Conservation (phyloP, 2,888 invertebrate genomes). For the Macropis europaea region DNA sequence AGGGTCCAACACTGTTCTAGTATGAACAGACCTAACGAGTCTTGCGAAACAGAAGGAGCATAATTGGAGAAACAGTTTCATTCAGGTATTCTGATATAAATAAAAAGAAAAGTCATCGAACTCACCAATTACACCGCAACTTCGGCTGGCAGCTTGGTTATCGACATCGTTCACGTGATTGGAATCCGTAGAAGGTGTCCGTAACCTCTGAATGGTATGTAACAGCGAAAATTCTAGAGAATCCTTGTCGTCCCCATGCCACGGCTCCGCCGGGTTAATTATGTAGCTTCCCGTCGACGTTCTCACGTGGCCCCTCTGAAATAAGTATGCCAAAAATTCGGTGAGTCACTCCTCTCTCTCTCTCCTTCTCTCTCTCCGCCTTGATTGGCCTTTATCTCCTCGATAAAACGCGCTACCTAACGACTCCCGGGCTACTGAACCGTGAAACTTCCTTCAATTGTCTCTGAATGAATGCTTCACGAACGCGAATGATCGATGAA, state of each 20-base stretch:
- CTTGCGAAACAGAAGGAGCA: too few relatives aligned
- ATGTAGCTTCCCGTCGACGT: slow-evolving; percentile 85
- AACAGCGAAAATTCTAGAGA: slow-evolving; percentile 68
- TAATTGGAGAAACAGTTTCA: too few relatives aligned
- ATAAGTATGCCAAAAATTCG: slow-evolving; percentile 65
- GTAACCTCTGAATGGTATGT: slow-evolving; percentile 74
- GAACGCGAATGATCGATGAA: background rate
- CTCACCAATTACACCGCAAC: slow-evolving; percentile 75
- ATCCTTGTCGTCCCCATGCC: slow-evolving; percentile 73
- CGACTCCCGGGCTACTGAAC: background rate
- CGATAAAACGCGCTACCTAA: slow-evolving; percentile 29
- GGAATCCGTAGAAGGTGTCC: slow-evolving; percentile 43
- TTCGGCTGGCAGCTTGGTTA: slow-evolving; percentile 46
- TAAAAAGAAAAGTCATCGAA: background rate
- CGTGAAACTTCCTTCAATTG: slow-evolving; percentile 31
- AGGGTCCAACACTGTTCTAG: too few relatives aligned
- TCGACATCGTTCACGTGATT: slow-evolving; percentile 42
- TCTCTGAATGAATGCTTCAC: background rate
- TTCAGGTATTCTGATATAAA: too few relatives aligned
- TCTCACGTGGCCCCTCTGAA: slow-evolving; percentile 86
- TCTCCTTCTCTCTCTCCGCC: too few relatives aligned
- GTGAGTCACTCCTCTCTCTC: slow-evolving; percentile 38
- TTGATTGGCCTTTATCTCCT: slow-evolving; percentile 31
- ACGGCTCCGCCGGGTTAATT: slow-evolving; percentile 84
- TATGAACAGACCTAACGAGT: too few relatives aligned